Base-by-base conservation (phyloP, 2,113 vertebrate species). In the Oncorhynchus kisutch region DNA sequence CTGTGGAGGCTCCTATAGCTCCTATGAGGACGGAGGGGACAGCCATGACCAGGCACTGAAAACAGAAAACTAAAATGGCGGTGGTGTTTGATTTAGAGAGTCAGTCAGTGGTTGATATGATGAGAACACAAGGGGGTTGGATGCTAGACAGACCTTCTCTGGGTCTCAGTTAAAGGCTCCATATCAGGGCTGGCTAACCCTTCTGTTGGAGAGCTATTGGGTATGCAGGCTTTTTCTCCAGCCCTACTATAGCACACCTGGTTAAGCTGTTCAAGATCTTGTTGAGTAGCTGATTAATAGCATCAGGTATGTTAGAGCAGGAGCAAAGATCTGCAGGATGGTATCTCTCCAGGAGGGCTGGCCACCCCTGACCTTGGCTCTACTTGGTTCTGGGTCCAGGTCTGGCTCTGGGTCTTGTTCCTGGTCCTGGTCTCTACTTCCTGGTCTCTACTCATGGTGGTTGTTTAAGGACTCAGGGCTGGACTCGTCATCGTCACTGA, bases 1-100 rank as follows among this genome's bases (percentile, higher is more conserved):
- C 94, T 91, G 97, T 99, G 70, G 97, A 98, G 79, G 96, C 97
- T 73, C 96, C 97, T 81, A 99, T 95, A 48, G 97, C 97, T 78
- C 97, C 97, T 64, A 99, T 98, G 49, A 98, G 95, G 80, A 98
- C 83, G 1, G 97, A 92, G 0, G 97, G 97, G 39, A 98, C 67
- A 49, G 97, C 97, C 97, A 99, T 99, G 82, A 99, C 88, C 74
- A 99, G 79, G 83, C 97, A 98, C 73, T 79, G 82, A 24, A 88
- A 87, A 8, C 29, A 20, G 29, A 51, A 83, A 78, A 67, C 22
- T 65, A 29, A 81, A 78, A 72, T 67, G 48, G 31, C 64, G 77
- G 65, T 39, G 25, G 74, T 74, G 25, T 66, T 39, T 67, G 18
- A 31, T 72, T 74, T 22, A 84, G 64, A 79, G 24, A 81, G 65